These are phyloP conservation scores for Apodemus agrarius DNA, from an alignment of 2,797 vertebrate genomes.

Conservation along the genomic window DNA sequence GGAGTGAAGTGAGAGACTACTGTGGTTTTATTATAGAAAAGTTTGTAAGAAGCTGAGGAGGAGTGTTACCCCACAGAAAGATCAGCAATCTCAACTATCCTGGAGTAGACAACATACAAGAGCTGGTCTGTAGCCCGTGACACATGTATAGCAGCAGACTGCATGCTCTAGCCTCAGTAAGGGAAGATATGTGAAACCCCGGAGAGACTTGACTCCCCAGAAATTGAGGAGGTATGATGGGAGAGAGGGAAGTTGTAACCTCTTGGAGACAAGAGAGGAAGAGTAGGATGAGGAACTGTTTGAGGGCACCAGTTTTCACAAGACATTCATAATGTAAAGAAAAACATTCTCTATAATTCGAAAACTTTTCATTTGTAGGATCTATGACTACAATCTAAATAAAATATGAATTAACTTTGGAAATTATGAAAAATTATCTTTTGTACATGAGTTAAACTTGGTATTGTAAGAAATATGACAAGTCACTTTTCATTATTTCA, in stretches of 20 bases:
- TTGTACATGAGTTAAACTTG: background rate
- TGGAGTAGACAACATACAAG: background rate
- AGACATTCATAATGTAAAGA: background rate
- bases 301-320: background rate
- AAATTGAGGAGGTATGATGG: background rate
- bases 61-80: background rate
- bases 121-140: background rate
- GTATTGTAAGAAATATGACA: background rate
- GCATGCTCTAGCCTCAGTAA: background rate
- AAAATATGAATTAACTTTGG: background rate
- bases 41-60: background rate
- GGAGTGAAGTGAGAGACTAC: background rate
- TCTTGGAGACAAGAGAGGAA: background rate
- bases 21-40: background rate
- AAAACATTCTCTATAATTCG: background rate
- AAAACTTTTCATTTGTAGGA: background rate
- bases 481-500: background rate
- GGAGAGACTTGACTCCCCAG: background rate
- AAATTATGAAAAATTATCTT: background rate
- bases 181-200: background rate
- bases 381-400: background rate
- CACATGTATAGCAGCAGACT: background rate
- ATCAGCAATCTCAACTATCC: background rate
- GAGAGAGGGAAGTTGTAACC: fast-evolving
- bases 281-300: background rate